Base-by-base conservation (phyloP, 2,888 invertebrate genomes). In the Pristionchus exspectatus region DNA sequence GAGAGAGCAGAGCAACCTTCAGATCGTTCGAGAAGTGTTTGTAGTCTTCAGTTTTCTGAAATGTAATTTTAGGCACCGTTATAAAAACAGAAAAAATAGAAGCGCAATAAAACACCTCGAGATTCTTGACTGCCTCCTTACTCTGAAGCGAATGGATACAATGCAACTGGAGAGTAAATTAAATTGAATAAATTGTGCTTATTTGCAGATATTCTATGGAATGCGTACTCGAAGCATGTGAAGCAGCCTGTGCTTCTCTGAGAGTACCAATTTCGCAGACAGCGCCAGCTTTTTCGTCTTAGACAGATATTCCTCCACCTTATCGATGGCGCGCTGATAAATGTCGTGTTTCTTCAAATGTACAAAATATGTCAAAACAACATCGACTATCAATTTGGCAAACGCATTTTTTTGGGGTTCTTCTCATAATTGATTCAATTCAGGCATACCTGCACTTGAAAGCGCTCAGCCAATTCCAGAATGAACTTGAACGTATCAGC, bases 281-380 rank as follows among this genome's bases (percentile, higher is more conserved):
- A 81, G 50, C n/a, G 50, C 27, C 3, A 81, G 0, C n/a, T 81
- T 81, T 50, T 50, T n/a, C 24, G 81, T 81, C 14, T 81, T 50
- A 10, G 50, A 50, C 50, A 81, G 50, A 50, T 81, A 81, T 9
- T 24, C 12, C 50, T 81, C 81, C n/a, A 50, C 81, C 1, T 12
- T n/a, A 50, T 81, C 81, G n/a, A n/a, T 81, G n/a, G 50, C 81
- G n/a, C 44, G 50, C 81, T 81, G 77, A 38, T 24, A 18, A 69
- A 30, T 69, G 9, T 30, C 44, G 44, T 44, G 3, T 44, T 44
- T 44, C 9, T 44, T 9, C 4, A 5, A 44, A 44, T 5, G 44
- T 9, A 44, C 44, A 44, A 44, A 9, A 3, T 5, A 44, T 44
- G 9, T 44, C 44, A 44, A 44, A 3, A 44, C 44, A 44, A 44